Evolutionary conservation across 2,888 invertebrate species (phyloP).

Genomic region (Heliconius cydno): DNA sequence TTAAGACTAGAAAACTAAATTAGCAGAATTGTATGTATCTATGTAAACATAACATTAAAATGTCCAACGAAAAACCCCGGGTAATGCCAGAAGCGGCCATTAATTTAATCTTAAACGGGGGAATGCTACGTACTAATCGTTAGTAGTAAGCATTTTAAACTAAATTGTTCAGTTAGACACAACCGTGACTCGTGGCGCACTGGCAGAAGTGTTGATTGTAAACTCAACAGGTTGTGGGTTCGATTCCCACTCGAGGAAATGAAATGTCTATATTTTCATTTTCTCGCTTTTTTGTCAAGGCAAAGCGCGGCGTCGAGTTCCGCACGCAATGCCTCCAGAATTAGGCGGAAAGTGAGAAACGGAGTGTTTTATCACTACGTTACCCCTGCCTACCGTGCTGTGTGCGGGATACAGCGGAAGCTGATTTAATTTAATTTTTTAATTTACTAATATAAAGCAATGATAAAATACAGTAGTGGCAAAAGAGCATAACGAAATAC

Average conservation of each 20-base stretch:
- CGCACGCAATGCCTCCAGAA: too few relatives aligned
- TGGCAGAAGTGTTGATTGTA: too few relatives aligned
- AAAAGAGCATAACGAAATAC: slow-evolving; percentile 37
- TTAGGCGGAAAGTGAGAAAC: not conserved
- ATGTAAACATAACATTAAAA: not conserved
- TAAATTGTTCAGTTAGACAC: not conserved
- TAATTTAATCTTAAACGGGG: slow-evolving; percentile 35
- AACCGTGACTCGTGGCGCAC: too few relatives aligned
- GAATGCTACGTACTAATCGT: slow-evolving; percentile 30
- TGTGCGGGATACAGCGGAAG: not conserved
- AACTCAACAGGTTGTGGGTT: too few relatives aligned
- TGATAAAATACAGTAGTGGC: slow-evolving; percentile 19
- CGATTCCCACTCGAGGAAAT: too few relatives aligned
- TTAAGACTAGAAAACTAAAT: too few relatives aligned
- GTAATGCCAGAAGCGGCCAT: slow-evolving; percentile 22
- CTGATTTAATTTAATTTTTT: not conserved
- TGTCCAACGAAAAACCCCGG: slow-evolving; percentile 9
- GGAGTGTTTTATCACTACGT: not conserved
- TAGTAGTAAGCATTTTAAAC: slow-evolving; percentile 25
- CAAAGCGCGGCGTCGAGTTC: too few relatives aligned
- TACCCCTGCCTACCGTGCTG: not conserved
- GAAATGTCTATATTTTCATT: too few relatives aligned
- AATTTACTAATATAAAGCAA: slow-evolving; percentile 10
- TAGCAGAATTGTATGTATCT: too few relatives aligned
- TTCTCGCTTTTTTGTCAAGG: too few relatives aligned